Percentiles rank a stretch among this genome's conserved stretches.
These are phyloP conservation scores for Suncus etruscus DNA, from an alignment of 2,113 vertebrate genomes.

Conservation along the genomic window DNA sequence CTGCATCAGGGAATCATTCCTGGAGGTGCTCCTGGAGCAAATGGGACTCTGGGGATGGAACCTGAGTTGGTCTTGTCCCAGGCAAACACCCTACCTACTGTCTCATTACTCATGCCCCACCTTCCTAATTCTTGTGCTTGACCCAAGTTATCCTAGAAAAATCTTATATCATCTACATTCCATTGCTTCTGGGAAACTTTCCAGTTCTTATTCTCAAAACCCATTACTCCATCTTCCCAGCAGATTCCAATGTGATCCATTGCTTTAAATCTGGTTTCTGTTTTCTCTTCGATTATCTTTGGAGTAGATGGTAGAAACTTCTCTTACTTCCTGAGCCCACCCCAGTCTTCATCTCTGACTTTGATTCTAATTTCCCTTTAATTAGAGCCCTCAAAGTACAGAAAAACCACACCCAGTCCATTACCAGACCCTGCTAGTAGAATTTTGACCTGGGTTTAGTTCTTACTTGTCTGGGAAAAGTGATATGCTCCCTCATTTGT, in stretches of 20 bases:
- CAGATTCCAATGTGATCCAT: conserved; percentile 23
- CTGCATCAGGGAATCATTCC: too few species aligned
- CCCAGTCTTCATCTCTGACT: conserved; percentile 43
- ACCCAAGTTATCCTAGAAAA: not conserved
- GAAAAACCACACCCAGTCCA: conserved; percentile 56
- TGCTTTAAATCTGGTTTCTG: conserved; percentile 33
- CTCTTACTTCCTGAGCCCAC: conserved; percentile 43
- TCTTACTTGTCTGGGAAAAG: conserved; percentile 54
- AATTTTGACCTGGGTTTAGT: conserved; percentile 37
- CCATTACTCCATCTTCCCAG: not conserved
- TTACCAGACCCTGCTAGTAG: conserved; percentile 42
- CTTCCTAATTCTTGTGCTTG: not conserved
- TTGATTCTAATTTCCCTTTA: conserved; percentile 71
- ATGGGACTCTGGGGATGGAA: too few species aligned
- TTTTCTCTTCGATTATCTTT: conserved; percentile 24
- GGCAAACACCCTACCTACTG: too few species aligned
- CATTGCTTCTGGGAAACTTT: not conserved
- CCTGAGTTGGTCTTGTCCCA: too few species aligned
- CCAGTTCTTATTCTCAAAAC: not conserved
- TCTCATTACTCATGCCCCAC: too few species aligned
- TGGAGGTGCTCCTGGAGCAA: too few species aligned
- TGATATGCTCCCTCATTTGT: conserved; percentile 1
- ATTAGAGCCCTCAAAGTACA: conserved; percentile 63
- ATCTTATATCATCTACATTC: not conserved
- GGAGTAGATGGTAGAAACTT: conserved; percentile 21